A percentile compares a stretch with the other conserved stretches of the same genome.
phyloP scores from a whole-genome alignment of 2,113 vertebrate species.

The Donacobius atricapilla region DNA sequence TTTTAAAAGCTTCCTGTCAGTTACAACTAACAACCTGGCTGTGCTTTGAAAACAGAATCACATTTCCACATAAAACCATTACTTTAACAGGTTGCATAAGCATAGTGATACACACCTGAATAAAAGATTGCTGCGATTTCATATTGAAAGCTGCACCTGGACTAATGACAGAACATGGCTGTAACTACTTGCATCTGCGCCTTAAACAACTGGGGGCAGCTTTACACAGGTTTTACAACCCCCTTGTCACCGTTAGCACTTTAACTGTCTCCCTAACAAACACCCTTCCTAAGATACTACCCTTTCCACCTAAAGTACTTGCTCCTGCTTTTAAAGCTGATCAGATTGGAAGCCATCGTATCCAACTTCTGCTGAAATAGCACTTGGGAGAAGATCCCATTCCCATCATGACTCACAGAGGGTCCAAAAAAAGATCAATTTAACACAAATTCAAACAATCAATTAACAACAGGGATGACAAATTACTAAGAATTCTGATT shows the following conservation, averaged over 20 bases:
- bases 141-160: background rate
- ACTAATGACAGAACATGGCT: background rate
- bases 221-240: background rate
- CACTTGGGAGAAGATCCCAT: background rate
- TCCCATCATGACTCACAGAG: background rate
- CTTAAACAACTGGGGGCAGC: background rate
- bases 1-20: background rate
- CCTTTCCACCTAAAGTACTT: accelerated
- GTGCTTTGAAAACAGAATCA: background rate
- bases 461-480: background rate
- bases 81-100: background rate
- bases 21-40: background rate
- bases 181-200: background rate
- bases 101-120: background rate
- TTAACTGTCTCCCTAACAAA: background rate
- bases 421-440: background rate
- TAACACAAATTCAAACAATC: background rate
- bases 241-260: background rate
- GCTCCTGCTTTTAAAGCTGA: background rate
- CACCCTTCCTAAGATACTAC: no score
- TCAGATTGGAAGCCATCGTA: accelerated
- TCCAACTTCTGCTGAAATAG: background rate
- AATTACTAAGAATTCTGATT: background rate
- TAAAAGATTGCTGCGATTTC: background rate
- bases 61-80: background rate